A percentile compares a stretch with the other conserved stretches of the same genome.
Conservation (phyloP, 2,888 invertebrate genomes). For the Parnassius glacialis region DNA sequence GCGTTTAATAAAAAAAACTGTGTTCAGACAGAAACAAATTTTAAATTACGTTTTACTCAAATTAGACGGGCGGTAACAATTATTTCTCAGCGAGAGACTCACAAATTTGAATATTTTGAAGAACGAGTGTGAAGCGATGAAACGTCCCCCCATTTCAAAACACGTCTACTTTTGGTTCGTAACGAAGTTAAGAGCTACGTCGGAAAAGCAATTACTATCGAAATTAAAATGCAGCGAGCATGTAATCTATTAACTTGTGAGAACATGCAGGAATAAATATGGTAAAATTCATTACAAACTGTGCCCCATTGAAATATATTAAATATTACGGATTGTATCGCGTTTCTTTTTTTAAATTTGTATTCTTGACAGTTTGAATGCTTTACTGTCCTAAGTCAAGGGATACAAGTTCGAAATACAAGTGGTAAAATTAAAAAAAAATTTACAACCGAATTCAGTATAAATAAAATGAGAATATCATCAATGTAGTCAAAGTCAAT, state of each 20-base stretch:
- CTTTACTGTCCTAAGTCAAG: no score
- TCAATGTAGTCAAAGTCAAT: no score
- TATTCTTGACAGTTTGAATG: no score
- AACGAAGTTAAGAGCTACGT: constrained; percentile 25
- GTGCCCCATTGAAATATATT: no score
- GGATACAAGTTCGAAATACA: no score
- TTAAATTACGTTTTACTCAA: constrained; percentile 18
- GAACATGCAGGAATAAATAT: constrained; percentile 9
- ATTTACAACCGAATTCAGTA: no score
- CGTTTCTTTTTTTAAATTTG: no score
- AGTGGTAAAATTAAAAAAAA: no score
- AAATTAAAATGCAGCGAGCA: constrained; percentile 27
- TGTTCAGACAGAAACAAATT: constrained; percentile 8
- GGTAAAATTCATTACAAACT: no score
- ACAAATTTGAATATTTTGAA: constrained; percentile 26
- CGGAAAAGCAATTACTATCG: constrained; percentile 27
- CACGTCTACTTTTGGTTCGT: constrained; percentile 25
- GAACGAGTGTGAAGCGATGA: constrained; percentile 23
- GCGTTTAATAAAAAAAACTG: constrained; percentile 13
- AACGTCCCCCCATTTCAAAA: constrained; percentile 27
- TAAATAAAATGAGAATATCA: no score
- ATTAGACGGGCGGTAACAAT: constrained; percentile 22
- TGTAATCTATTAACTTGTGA: constrained; percentile 26
- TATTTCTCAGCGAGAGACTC: constrained; percentile 13
- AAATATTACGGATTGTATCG: no score